Evolutionary conservation across 2,797 vertebrate genomes (phyloP).

Genomic region (Buphagus erythrorhynchus): DNA sequence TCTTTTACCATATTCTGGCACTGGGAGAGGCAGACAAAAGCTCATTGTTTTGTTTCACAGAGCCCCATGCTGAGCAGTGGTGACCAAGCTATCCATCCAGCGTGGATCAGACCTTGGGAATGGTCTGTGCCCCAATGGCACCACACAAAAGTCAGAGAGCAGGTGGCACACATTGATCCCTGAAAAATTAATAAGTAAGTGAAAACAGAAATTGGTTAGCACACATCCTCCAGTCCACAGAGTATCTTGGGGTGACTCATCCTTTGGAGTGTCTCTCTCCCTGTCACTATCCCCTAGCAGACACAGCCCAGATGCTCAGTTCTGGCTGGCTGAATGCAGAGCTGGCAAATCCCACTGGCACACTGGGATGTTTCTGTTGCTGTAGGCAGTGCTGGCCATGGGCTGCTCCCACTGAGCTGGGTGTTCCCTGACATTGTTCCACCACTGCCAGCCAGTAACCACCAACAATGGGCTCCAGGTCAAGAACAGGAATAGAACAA

Average conservation of each 20-base stretch:
- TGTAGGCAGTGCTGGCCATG: background rate
- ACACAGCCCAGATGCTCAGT: background rate
- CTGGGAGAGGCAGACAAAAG: background rate
- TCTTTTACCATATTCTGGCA: background rate
- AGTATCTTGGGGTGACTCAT: background rate
- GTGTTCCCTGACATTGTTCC: background rate
- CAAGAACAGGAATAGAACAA: background rate
- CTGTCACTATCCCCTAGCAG: background rate
- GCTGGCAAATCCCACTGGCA: background rate
- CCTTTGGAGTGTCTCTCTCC: background rate
- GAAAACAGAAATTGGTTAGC: background rate
- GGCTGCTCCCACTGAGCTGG: background rate
- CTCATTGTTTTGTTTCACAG: background rate
- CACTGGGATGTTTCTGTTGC: accelerated
- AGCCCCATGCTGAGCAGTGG: background rate
- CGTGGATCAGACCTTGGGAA: background rate
- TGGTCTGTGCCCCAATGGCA: background rate
- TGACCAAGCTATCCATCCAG: background rate
- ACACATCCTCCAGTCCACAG: background rate
- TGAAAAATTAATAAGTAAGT: background rate
- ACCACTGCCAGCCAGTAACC: background rate
- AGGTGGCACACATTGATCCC: background rate
- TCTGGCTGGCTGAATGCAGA: background rate
- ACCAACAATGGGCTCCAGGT: background rate
- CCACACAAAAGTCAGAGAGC: background rate